These are phyloP conservation scores for Montipora capricornis DNA, from an alignment of 64 coral and sea anemone genomes.

Conservation along the genomic window DNA sequence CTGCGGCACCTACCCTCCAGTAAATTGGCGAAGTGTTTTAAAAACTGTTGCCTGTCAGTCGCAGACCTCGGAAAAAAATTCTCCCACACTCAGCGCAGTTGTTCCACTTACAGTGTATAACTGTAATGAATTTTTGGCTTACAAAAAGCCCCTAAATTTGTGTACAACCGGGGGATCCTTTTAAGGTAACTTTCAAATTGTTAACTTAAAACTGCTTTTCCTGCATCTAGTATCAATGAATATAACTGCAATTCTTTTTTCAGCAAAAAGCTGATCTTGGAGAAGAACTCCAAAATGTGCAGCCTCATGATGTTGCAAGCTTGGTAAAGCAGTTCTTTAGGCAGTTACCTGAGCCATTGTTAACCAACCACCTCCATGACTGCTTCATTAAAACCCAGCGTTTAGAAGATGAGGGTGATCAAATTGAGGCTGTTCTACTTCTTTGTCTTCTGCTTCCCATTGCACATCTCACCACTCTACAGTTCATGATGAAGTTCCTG, in stretches of 20 bases:
- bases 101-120: too few species aligned
- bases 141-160: too few species aligned
- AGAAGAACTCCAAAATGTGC: constrained; percentile 73
- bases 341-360: constrained; percentile 86
- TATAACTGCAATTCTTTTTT: neutral
- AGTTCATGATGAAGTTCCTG: constrained; percentile 89
- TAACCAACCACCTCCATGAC: constrained; percentile 88
- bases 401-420: constrained; percentile 74
- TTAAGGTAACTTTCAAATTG: too few species aligned
- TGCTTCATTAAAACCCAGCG: constrained; percentile 82
- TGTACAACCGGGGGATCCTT: too few species aligned
- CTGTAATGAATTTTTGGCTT: too few species aligned
- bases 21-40: neutral
- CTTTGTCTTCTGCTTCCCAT: constrained; percentile 90
- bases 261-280: constrained; percentile 93
- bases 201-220: too few species aligned
- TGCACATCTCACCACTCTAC: constrained; percentile 81
- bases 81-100: too few species aligned
- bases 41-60: too few species aligned
- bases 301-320: constrained; percentile 98
- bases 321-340: constrained; percentile 97
- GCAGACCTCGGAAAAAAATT: too few species aligned
- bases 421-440: constrained; percentile 66
- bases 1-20: neutral
- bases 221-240: too few species aligned